Percentiles rank a stretch among this genome's conserved stretches.
Evolutionary conservation across 2,888 invertebrate species (phyloP).

Genomic region (Phengaris alcon): DNA sequence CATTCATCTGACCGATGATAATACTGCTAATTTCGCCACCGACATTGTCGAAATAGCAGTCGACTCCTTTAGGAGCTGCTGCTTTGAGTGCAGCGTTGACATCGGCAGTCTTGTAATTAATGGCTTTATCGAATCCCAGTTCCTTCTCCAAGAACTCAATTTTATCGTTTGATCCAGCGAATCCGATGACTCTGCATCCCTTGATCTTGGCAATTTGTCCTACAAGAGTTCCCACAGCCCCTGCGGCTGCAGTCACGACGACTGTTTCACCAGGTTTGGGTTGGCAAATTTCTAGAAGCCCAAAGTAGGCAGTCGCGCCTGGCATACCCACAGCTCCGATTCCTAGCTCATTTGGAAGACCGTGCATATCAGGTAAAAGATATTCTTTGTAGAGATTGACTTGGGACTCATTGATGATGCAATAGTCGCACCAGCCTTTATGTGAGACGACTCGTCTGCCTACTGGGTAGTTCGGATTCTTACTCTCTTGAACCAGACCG

Average conservation of each 20-base stretch:
- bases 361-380: constrained; percentile 75
- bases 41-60: constrained; percentile 88
- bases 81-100: constrained; percentile 76
- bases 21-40: constrained; percentile 82
- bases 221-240: constrained; percentile 85
- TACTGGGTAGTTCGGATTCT: constrained; percentile 78
- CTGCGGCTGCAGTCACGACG: constrained; percentile 85
- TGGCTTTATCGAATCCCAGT: constrained; percentile 83
- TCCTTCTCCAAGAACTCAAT: constrained; percentile 82
- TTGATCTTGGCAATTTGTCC: constrained; percentile 88
- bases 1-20: constrained; percentile 81
- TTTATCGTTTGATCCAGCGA: constrained; percentile 85
- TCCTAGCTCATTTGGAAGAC: constrained; percentile 72
- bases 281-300: constrained; percentile 82
- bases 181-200: constrained; percentile 82
- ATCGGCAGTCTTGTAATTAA: constrained; percentile 85
- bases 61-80: constrained; percentile 83
- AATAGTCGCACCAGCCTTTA: constrained; percentile 84
- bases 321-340: constrained; percentile 83
- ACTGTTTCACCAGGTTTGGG: constrained; percentile 85
- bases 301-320: constrained; percentile 86
- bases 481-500: constrained; percentile 78
- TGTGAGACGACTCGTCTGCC: constrained; percentile 79
- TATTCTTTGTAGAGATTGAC: constrained; percentile 38
- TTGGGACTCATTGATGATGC: constrained; percentile 43